Evolutionary conservation across 1,140 invertebrate species (phyloP).

Genomic region (Heliothis subflexa): DNA sequence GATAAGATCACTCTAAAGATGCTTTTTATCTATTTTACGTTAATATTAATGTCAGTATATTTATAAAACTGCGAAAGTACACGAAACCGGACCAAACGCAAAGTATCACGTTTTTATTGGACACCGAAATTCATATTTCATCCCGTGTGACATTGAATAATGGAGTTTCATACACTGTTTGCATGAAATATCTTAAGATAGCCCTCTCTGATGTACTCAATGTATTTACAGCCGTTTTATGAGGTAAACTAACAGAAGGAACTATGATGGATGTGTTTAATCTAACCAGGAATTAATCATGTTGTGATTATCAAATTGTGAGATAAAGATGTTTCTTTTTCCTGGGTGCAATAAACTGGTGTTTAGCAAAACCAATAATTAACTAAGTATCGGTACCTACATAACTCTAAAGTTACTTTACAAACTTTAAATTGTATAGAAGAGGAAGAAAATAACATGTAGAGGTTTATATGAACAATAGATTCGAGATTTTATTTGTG

Average conservation of each 20-base stretch:
- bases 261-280: conserved; percentile 2
- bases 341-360: background rate
- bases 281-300: conserved; percentile 4
- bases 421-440: too few relatives aligned
- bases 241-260: background rate
- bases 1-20: too few relatives aligned
- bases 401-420: too few relatives aligned
- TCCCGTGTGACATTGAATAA: conserved; percentile 11
- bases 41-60: too few relatives aligned
- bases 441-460: too few relatives aligned
- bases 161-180: conserved; percentile 26
- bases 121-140: conserved; percentile 17
- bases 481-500: too few relatives aligned
- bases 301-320: background rate
- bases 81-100: background rate
- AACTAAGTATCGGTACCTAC: too few relatives aligned
- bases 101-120: conserved; percentile 4
- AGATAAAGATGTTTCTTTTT: too few relatives aligned
- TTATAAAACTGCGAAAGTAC: background rate
- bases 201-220: background rate
- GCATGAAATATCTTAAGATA: conserved; percentile 21
- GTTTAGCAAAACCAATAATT: background rate
- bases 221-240: background rate
- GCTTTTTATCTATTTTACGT: too few relatives aligned
- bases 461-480: too few relatives aligned